These are phyloP conservation scores for Prionailurus bengalensis DNA, from an alignment of 2,113 vertebrate species.

Conservation along the genomic window DNA sequence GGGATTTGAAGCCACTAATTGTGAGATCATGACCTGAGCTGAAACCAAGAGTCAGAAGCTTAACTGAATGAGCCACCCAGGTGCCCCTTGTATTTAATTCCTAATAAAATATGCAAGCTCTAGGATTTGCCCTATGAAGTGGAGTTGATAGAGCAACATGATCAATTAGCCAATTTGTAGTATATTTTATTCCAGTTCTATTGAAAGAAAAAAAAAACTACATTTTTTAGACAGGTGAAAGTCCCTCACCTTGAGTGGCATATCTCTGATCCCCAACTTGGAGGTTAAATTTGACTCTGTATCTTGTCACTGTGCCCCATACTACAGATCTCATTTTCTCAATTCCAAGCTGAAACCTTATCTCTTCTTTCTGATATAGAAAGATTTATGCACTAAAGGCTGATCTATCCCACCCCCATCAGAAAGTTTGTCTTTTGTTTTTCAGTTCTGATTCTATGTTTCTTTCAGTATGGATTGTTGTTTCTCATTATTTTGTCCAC, in stretches of 20 bases:
- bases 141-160: not conserved
- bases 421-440: conserved; percentile 28
- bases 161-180: not conserved
- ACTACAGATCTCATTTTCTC: not conserved
- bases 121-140: conserved; percentile 27
- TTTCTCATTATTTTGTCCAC: not conserved
- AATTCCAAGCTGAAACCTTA: not conserved
- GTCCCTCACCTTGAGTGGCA: not conserved
- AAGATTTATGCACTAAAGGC: not conserved
- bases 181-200: conserved; percentile 23
- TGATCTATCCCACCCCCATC: not conserved
- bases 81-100: not conserved
- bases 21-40: too few relatives aligned
- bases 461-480: not conserved
- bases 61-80: too few relatives aligned
- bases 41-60: too few relatives aligned
- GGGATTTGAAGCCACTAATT: too few relatives aligned
- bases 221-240: not conserved
- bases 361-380: not conserved
- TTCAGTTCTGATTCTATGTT: not conserved
- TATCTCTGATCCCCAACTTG: not conserved
- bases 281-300: not conserved
- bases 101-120: not conserved
- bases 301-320: not conserved
- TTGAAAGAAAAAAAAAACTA: not conserved